phyloP scores from a whole-genome alignment of 2,888 invertebrate species.

The Catocala fraxini region DNA sequence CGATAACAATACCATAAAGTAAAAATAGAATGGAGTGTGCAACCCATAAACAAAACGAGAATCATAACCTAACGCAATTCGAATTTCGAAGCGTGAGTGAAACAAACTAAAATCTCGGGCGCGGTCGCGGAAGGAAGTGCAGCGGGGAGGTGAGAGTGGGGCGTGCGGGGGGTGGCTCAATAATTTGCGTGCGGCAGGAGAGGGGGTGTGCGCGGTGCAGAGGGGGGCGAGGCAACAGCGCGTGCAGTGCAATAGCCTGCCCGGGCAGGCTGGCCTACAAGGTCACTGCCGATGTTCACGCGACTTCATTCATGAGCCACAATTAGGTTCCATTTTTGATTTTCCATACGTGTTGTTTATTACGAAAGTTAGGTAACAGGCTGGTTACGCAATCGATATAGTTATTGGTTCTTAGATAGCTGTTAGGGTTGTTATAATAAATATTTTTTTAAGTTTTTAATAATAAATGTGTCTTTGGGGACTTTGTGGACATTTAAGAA shows the following conservation, averaged over 20 bases:
- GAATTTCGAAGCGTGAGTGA: conserved; percentile 48
- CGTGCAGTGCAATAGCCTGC: conserved; percentile 72
- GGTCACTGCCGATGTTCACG: conserved; percentile 79
- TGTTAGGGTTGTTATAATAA: neutral
- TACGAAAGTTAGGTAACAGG: conserved; percentile 21
- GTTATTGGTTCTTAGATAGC: conserved; percentile 3
- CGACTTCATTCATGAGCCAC: conserved; percentile 76
- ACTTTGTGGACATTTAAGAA: too few species aligned
- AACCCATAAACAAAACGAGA: conserved; percentile 10
- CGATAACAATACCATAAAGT: too few species aligned
- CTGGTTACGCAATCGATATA: neutral
- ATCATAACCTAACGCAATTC: conserved; percentile 67
- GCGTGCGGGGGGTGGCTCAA: conserved; percentile 62
- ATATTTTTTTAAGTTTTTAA: too few species aligned
- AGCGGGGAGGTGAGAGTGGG: conserved; percentile 51
- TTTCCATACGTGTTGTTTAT: conserved; percentile 46
- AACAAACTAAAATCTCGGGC: conserved; percentile 69
- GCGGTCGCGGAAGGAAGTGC: conserved; percentile 74
- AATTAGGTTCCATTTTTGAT: conserved; percentile 68
- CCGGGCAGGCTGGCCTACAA: conserved; percentile 70
- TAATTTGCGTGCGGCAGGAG: conserved; percentile 74
- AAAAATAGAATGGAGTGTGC: too few species aligned
- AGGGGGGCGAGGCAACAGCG: conserved; percentile 36
- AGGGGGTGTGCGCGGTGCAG: conserved; percentile 29
- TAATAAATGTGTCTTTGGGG: too few species aligned